Conservation (phyloP, 1,140 invertebrate species). For the Diorhabda elongata region DNA sequence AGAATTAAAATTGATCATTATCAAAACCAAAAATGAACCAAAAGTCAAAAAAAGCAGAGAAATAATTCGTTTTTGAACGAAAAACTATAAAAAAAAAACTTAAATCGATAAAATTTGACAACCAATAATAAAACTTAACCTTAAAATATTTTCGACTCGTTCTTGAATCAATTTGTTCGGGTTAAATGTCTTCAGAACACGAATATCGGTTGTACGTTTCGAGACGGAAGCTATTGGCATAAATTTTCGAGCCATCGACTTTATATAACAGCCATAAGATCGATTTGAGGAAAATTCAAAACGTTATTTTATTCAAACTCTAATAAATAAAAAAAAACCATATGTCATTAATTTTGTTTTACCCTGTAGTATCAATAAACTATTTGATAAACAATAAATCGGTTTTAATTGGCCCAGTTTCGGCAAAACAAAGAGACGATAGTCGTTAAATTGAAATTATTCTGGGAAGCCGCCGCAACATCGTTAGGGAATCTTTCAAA, state of each 20-base stretch:
- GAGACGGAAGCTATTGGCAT: background rate
- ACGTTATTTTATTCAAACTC: no score
- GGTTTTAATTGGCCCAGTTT: slow-evolving; percentile 14
- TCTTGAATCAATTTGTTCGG: no score
- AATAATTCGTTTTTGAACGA: no score
- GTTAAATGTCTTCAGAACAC: background rate
- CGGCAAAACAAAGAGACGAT: slow-evolving; percentile 13
- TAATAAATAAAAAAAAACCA: no score
- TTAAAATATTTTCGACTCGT: no score
- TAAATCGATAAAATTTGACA: no score
- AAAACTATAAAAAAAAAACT: no score
- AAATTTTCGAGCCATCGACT: background rate
- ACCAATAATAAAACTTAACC: no score
- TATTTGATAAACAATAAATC: slow-evolving; percentile 4
- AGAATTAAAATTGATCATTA: no score
- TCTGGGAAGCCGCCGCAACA: slow-evolving; percentile 11
- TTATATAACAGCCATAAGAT: background rate
- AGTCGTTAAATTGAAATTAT: slow-evolving; percentile 7
- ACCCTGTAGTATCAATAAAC: background rate
- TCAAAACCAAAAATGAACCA: no score
- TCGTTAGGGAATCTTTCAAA: slow-evolving; percentile 12
- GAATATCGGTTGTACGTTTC: background rate
- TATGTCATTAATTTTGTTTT: no score
- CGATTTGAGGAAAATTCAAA: background rate
- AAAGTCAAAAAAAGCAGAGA: no score